A percentile compares a stretch with the other conserved stretches of the same genome.
Conservation (phyloP, 2,797 vertebrate species). For the Sibirionetta formosa region DNA sequence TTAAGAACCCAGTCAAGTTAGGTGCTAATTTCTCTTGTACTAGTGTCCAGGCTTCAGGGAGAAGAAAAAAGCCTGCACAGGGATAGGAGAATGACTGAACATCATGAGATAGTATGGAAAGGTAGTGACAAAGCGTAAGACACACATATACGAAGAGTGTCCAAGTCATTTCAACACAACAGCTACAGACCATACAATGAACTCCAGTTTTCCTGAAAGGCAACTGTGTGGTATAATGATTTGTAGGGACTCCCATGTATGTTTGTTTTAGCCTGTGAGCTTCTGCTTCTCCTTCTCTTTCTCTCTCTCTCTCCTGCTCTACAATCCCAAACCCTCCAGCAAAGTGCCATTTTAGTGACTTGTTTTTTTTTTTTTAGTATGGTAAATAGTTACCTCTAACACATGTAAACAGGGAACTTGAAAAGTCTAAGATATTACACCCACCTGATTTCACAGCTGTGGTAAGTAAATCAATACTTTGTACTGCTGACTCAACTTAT, state of each 20-base stretch:
- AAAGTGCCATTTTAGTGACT: neutral
- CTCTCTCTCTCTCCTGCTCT: accelerated
- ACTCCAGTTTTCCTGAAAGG: neutral
- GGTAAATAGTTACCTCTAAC: neutral
- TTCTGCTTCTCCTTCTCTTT: neutral
- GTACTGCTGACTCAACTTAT: neutral
- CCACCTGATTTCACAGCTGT: neutral
- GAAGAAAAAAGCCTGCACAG: neutral
- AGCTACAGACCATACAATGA: neutral
- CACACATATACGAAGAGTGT: neutral
- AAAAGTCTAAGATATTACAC: neutral
- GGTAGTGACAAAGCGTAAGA: neutral
- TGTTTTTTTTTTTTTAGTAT: neutral
- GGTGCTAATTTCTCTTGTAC: neutral
- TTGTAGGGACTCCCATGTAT: neutral
- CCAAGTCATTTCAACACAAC: neutral
- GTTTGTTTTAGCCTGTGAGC: neutral
- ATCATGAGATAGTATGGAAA: neutral
- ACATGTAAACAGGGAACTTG: neutral
- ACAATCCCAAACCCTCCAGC: neutral
- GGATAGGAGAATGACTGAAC: neutral
- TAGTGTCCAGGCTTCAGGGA: neutral
- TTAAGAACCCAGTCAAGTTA: neutral
- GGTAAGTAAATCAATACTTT: neutral
- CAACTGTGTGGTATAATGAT: neutral